Base-by-base conservation (phyloP, 2,888 invertebrate genomes). In the Cosmorhoe ocellata region DNA sequence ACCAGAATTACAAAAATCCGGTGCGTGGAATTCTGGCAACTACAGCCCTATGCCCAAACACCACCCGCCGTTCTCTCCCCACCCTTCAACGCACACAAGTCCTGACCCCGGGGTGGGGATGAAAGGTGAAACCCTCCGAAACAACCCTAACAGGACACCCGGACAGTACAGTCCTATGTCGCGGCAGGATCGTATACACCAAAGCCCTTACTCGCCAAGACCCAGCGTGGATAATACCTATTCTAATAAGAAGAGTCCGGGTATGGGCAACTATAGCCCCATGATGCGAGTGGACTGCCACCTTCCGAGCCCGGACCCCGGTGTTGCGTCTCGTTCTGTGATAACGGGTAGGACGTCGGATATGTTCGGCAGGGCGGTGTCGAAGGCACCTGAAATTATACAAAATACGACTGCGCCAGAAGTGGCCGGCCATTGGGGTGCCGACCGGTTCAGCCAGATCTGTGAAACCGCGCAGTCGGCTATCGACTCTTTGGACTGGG, bases 31-130 rank as follows among this genome's bases (percentile, higher is more conserved):
- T 59, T 71, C 84, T 0, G 90, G 86, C n/a, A 83, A 75, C 60
- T 90, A 74, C 43, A 90, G 90, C 58, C 89, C 90, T 1, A 84
- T 90, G 83, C 81, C 88, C 10, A 90, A 90, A 69, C 88, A 90
- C 40, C 86, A 85, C 46, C 77, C 84, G 4, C 84, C 88, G 2
- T 90, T 84, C 61, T 90, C 90, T 0, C 88, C 90, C 1, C 90
- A 81, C 52, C 84, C 88, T 5, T 79, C 89, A 24, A 84, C 87
- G 0, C 90, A 88, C 66, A 69, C 84, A 3, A 89, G 90, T 51
- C 90, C 90, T 14, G 90, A 89, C 47, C 76, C 85, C 4, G 85
- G 85, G 8, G 57, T 81, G 2, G 79, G 80, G 1, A 71, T 82
- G 27, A 89, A 88, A 55, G 70, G 66, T 28, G 89, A 89, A 32